Evolutionary conservation across 2,797 vertebrate species (phyloP).

Genomic region (Cyprinella venusta): DNA sequence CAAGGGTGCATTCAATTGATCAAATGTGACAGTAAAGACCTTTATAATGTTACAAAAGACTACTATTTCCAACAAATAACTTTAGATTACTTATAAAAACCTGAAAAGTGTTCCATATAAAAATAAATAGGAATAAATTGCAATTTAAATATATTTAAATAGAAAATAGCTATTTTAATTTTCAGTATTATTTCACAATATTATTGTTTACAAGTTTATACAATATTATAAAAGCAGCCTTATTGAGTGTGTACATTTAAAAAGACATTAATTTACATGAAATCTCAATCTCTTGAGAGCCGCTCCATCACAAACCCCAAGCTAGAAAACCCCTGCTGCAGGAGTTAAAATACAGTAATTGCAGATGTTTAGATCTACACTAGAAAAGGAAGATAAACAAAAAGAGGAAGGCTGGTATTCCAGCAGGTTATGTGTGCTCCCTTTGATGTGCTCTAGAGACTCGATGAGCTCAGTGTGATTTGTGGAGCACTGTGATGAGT

Average conservation of each 20-base stretch:
- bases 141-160: neutral
- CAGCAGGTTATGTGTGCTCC: conserved; percentile 1
- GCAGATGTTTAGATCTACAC: conserved; percentile 9
- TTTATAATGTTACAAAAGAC: neutral
- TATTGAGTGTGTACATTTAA: neutral
- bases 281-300: neutral
- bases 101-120: neutral
- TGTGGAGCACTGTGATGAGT: conserved; percentile 38
- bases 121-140: neutral
- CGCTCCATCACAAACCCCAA: neutral
- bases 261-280: neutral
- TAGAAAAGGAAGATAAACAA: conserved; percentile 35
- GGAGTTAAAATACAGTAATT: conserved; percentile 17
- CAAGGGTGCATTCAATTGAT: neutral
- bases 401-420: neutral
- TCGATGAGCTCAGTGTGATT: conserved; percentile 46
- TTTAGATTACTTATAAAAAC: neutral
- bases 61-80: neutral
- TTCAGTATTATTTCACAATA: neutral
- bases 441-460: conserved; percentile 33
- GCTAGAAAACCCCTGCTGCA: neutral
- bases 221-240: neutral
- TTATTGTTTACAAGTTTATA: no score
- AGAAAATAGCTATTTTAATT: neutral
- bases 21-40: neutral